phyloP scores from a whole-genome alignment of 2,113 vertebrate genomes.

The Stegastes partitus region DNA sequence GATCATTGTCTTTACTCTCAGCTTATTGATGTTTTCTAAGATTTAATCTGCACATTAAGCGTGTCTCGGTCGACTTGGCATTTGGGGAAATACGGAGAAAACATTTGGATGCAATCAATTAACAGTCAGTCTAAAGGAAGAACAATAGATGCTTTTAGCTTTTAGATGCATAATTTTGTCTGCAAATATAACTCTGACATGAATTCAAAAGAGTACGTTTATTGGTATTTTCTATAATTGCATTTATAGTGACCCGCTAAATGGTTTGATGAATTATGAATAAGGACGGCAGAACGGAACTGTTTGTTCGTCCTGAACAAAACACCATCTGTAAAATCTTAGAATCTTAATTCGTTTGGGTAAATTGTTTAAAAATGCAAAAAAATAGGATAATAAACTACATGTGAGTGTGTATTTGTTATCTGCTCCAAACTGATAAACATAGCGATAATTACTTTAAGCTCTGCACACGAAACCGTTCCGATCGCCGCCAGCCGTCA shows the following conservation, averaged over 20 bases:
- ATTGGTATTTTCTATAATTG: not conserved
- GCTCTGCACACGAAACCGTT: conserved; percentile 11
- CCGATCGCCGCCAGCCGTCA: not conserved
- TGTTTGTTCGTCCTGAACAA: not conserved
- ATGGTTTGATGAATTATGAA: conserved; percentile 17
- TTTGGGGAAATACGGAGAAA: no score
- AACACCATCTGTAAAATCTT: not conserved
- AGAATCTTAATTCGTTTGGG: not conserved
- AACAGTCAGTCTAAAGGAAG: no score
- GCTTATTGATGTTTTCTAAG: no score
- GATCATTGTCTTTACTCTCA: no score
- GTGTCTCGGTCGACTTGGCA: no score
- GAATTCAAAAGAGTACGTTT: not conserved
- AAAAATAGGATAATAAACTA: not conserved
- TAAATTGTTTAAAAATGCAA: not conserved
- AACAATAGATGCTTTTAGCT: no score
- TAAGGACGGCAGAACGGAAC: not conserved
- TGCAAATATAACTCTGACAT: not conserved
- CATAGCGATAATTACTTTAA: not conserved
- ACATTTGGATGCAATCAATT: no score
- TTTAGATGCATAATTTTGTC: no score
- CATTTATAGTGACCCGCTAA: not conserved
- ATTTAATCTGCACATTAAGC: no score
- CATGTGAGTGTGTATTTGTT: not conserved
- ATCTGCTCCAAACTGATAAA: not conserved